Base-by-base conservation (phyloP, 2,888 invertebrate genomes). In the Nomada fabriciana region DNA sequence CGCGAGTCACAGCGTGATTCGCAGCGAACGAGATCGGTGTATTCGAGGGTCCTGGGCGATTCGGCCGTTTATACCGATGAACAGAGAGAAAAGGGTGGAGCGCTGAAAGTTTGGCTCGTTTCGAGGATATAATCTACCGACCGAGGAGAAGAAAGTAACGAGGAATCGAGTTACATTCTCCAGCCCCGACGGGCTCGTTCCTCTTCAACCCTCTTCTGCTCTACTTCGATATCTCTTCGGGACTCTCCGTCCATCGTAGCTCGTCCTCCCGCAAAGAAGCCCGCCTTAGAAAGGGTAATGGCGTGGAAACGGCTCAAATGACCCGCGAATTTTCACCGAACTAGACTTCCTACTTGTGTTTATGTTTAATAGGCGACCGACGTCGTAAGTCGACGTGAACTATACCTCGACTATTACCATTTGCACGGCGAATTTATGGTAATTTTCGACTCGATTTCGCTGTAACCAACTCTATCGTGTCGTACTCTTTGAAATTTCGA, bases 251-350 rank as follows among this genome's bases (percentile, higher is more conserved):
- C 55, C 72, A 71, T 63, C 75, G 60, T 57, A n/a, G 55, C 50
- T 74, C 74, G 69, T 78, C 69, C 76, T 67, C 75, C 82, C 78
- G 83, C 80, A 80, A 81, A 83, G 86, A 85, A 83, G 82, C 82
- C 83, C 76, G 83, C 85, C 91, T 90, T 91, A 92, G 91, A 91
- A 93, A 91, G 90, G 92, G 92, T 93, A 94, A 94, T 93, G 94
- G 92, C 86, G 92, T 90, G 93, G 93, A 93, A 94, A 92, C 91
- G 90, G 86, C 92, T 93, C 93, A 93, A 94, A 94, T 93, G 93
- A 93, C 91, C 92, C 93, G 93, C 92, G 92, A 93, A 93, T 92
- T 91, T 90, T 89, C 89, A 88, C 60, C 68, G 72, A 85, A 87
- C 89, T 82, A 81, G 88, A 86, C 85, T 86, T 90, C 86, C 86